Percentiles rank a stretch among this genome's conserved stretches.
Conservation (phyloP, 2,797 vertebrate genomes). For the Smutsia temminckii region DNA sequence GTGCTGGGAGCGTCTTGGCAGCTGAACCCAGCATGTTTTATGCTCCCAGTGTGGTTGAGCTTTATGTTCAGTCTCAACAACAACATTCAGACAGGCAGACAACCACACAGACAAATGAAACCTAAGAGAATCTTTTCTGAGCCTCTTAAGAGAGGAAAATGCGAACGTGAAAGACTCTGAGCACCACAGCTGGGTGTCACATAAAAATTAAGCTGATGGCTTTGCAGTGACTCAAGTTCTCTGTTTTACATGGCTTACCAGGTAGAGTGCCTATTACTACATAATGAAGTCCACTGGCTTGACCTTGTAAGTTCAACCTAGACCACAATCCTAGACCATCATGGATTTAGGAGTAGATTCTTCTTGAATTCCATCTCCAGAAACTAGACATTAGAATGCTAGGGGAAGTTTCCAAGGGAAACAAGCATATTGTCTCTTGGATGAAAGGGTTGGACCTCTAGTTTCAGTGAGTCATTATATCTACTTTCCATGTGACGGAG, state of each 20-base stretch:
- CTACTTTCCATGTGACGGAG: slow-evolving; percentile 55
- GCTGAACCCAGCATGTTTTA: slow-evolving; percentile 58
- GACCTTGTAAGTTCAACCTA: slow-evolving; percentile 69
- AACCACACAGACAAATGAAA: slow-evolving; percentile 52
- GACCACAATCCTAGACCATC: slow-evolving; percentile 68
- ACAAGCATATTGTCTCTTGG: slow-evolving; percentile 42
- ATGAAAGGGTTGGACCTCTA: slow-evolving; percentile 70
- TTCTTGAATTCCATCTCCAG: slow-evolving; percentile 70
- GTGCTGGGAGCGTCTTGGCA: slow-evolving; percentile 44
- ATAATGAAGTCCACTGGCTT: slow-evolving; percentile 60
- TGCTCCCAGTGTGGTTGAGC: slow-evolving; percentile 66
- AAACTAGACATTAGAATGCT: slow-evolving; percentile 65
- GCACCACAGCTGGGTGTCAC: slow-evolving; percentile 58
- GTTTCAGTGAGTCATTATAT: slow-evolving; percentile 61
- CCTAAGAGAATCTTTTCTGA: slow-evolving; percentile 66
- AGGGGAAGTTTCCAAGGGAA: slow-evolving; percentile 60
- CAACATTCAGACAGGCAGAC: not conserved
- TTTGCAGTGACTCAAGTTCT: slow-evolving; percentile 70
- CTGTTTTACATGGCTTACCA: slow-evolving; percentile 49
- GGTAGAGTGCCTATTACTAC: slow-evolving; percentile 34
- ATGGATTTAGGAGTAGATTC: slow-evolving; percentile 61
- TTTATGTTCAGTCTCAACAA: slow-evolving; percentile 64
- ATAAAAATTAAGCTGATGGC: slow-evolving; percentile 48
- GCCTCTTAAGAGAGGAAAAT: slow-evolving; percentile 65
- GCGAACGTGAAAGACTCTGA: not conserved